Evolutionary conservation across 1,140 invertebrate species (phyloP).

Genomic region (Dreissena polymorpha): DNA sequence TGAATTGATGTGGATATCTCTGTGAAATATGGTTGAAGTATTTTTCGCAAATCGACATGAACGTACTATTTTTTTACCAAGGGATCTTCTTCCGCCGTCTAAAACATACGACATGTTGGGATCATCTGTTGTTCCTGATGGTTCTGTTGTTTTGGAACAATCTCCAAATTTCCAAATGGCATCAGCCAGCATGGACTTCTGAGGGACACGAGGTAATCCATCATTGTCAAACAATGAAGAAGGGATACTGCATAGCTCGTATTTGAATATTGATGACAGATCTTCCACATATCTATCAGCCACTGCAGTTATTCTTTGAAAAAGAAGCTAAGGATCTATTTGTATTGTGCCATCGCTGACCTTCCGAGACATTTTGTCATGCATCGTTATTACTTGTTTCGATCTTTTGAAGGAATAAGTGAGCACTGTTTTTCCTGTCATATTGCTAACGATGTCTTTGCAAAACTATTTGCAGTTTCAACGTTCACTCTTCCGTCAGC

Average conservation of each 20-base stretch:
- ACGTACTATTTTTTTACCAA: conserved; percentile 42
- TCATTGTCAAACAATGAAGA: conserved; percentile 56
- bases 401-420: conserved; percentile 47
- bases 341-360: conserved; percentile 35
- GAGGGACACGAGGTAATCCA: conserved; percentile 36
- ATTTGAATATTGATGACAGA: conserved; percentile 39
- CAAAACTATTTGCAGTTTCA: conserved; percentile 44
- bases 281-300: conserved; percentile 17
- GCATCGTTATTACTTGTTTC: conserved; percentile 52
- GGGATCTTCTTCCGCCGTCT: conserved; percentile 53
- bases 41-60: conserved; percentile 16
- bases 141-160: background rate
- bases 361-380: conserved; percentile 22
- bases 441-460: conserved; percentile 43
- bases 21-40: conserved; percentile 28
- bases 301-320: conserved; percentile 55
- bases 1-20: conserved; percentile 9
- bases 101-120: conserved; percentile 40
- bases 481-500: conserved; percentile 44
- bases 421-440: conserved; percentile 30
- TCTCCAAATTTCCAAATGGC: conserved; percentile 47
- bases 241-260: conserved; percentile 54
- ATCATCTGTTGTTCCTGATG: too few species aligned
- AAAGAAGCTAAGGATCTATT: conserved; percentile 59
- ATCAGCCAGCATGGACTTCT: conserved; percentile 57